Percentiles rank a stretch among this genome's conserved stretches.
These are phyloP conservation scores for Poeciliopsis turneri DNA, from an alignment of 2,797 vertebrate genomes.

Conservation along the genomic window DNA sequence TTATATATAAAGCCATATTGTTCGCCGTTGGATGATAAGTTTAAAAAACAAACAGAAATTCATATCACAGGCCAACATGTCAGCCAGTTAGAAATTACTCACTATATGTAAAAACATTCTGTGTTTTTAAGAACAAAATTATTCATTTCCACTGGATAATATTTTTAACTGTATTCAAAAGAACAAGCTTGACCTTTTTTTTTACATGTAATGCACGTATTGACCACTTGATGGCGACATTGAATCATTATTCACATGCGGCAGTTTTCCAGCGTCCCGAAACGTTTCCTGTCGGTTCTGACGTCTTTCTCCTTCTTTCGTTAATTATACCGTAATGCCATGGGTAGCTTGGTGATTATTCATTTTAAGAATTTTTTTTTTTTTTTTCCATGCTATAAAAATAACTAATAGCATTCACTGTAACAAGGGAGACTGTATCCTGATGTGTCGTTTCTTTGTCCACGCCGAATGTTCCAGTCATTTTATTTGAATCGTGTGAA, in stretches of 20 bases:
- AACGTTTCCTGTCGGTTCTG: rapidly evolving
- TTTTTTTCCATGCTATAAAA: not conserved
- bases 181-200: not conserved
- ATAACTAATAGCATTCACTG: not conserved
- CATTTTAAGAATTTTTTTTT: too few species aligned
- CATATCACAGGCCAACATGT: not conserved
- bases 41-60: not conserved
- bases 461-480: not conserved
- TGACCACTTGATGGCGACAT: conserved; percentile 75
- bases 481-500: not conserved
- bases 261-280: not conserved
- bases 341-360: too few species aligned
- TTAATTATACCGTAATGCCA: not conserved
- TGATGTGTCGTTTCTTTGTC: not conserved
- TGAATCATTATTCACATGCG: conserved; percentile 62
- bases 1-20: not conserved
- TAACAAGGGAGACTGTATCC: too few species aligned
- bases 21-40: not conserved
- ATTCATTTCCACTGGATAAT: not conserved
- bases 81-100: not conserved
- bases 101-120: not conserved
- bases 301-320: not conserved
- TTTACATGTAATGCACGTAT: not conserved
- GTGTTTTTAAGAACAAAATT: not conserved
- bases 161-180: not conserved